Base-by-base conservation (phyloP, 2,113 vertebrate genomes). In the Amphilophus citrinellus region DNA sequence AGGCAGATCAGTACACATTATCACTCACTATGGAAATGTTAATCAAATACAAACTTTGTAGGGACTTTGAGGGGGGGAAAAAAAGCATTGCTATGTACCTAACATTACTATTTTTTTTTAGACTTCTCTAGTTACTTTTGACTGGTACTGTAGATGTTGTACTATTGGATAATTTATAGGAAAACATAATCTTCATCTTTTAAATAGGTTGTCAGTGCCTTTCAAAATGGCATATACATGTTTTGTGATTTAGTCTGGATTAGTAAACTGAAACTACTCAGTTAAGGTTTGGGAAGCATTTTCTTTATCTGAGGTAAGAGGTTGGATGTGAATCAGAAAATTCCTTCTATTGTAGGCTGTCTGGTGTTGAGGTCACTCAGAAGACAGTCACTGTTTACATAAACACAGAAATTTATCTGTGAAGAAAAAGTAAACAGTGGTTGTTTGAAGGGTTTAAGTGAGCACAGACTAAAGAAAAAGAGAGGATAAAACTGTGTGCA, bases 301-400 rank as follows among this genome's bases (percentile, higher is more conserved):
- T 50, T 71, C 24, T 30, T 20, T 50, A 44, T 4, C 50, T 22
- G 65, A 50, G 22, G 24, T 50, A 2, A 71, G 47, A 71, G 27
- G 18, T 20, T 9, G 24, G 42, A 71, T 10, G 15, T 71, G 24
- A 71, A 50, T 47, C 22, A 11, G 65, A 27, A 68, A 68, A n/a
- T 27, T 68, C 0, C 1, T 68, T 18, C 14, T 68, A 9, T 2
- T 47, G 22, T 27, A 68, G 18, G 18, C 0, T 1, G 42, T 68
- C 39, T 68, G 22, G 65, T 7, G 42, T 47, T 68, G 65, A 42
- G 47, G 65, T 2, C 1, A 39, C 1, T 66, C 39, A 44, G 39
- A 44, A 4, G 7, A 17, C 37, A 0, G 63, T 66, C 39, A 17
- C 63, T 3, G 4, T 0, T 44, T 24, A 14, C 1, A 66, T 27